A percentile compares a stretch with the other conserved stretches of the same genome.
These are phyloP conservation scores for Colius striatus DNA, from an alignment of 2,113 vertebrate genomes.

Conservation along the genomic window DNA sequence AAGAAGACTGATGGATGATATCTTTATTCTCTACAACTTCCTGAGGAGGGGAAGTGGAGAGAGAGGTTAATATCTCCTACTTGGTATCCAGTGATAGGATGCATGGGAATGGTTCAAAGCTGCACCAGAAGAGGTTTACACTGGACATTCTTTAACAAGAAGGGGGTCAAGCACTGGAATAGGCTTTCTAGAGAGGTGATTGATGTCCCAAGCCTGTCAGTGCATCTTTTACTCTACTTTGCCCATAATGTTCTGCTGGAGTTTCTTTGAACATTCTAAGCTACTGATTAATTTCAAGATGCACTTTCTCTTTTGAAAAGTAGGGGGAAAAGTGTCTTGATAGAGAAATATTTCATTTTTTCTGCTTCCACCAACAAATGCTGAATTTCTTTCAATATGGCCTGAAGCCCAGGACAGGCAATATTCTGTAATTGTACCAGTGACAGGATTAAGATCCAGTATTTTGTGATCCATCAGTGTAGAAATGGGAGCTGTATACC, in stretches of 20 bases:
- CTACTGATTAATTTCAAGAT: background rate
- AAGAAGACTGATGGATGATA: background rate
- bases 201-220: background rate
- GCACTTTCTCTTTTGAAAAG: background rate
- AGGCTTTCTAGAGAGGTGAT: background rate
- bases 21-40: background rate
- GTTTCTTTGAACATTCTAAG: background rate
- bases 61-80: background rate
- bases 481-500: background rate
- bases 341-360: background rate
- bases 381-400: conserved; percentile 18
- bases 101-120: background rate
- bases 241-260: background rate
- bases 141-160: background rate
- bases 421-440: background rate
- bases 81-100: background rate
- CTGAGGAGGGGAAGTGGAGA: background rate
- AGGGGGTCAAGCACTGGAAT: background rate
- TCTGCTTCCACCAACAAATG: background rate
- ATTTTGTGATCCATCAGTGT: background rate
- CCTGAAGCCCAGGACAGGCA: background rate
- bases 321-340: background rate
- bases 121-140: background rate
- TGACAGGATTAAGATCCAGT: conserved; percentile 19
- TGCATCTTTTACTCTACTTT: background rate